These are phyloP conservation scores for Whitmania pigra DNA, from an alignment of 1,140 invertebrate species.

Conservation along the genomic window DNA sequence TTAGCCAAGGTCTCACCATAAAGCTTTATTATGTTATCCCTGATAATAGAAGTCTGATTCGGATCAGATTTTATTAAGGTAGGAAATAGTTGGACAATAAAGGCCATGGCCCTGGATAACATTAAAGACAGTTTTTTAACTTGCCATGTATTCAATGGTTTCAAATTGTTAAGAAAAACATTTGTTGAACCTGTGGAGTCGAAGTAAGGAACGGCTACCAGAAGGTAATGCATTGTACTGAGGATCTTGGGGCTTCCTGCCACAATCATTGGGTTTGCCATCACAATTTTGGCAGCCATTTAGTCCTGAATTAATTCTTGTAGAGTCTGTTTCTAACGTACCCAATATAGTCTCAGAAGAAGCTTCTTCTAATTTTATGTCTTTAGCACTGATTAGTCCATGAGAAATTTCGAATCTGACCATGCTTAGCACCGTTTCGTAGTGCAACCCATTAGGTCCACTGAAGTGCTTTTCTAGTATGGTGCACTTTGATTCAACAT, in stretches of 20 bases:
- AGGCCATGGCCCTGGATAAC: not conserved
- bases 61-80: not conserved
- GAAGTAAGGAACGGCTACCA: no score
- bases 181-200: no score
- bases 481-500: not conserved
- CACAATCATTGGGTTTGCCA: no score
- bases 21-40: not conserved
- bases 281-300: no score
- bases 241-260: no score
- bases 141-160: not conserved
- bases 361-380: not conserved
- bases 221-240: no score
- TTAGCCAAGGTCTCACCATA: not conserved
- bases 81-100: conserved; percentile 5
- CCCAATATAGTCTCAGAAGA: no score
- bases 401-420: not conserved
- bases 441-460: not conserved
- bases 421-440: not conserved
- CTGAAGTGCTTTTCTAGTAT: not conserved
- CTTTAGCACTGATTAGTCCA: not conserved
- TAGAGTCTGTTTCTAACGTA: no score
- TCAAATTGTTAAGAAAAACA: no score
- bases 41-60: not conserved
- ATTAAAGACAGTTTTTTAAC: not conserved
- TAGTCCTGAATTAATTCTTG: no score